Evolutionary conservation across 30 jellyfish, hydroid and myxozoan species (phyloP).

Genomic region (Aurelia coerulea): DNA sequence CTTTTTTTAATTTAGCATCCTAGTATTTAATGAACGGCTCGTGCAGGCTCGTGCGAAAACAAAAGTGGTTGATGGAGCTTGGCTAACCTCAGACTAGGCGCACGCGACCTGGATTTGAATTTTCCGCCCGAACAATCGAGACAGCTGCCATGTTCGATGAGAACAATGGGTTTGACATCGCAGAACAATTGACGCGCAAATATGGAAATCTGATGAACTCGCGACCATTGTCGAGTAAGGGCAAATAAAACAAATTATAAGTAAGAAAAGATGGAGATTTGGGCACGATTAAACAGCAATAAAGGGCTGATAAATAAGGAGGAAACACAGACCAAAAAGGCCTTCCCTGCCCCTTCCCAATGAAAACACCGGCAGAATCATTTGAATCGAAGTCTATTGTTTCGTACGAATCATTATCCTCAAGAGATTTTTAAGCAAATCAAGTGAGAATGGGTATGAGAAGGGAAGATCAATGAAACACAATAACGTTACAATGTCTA

Average conservation of each 20-base stretch:
- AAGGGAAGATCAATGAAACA: no score
- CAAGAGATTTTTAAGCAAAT: no score
- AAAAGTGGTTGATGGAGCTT: conserved; percentile 17
- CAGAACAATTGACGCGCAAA: conserved; percentile 62
- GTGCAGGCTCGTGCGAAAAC: conserved; percentile 71
- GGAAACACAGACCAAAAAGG: no score
- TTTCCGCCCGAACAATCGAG: conserved; percentile 64
- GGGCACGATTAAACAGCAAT: not conserved
- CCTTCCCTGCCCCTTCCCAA: no score
- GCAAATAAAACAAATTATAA: conserved; percentile 15
- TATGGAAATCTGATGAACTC: conserved; percentile 30
- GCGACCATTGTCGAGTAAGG: conserved; percentile 54
- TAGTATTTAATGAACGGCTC: conserved; percentile 44
- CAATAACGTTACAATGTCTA: no score
- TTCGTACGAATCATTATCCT: no score
- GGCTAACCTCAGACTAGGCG: conserved; percentile 17
- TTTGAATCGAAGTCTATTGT: no score
- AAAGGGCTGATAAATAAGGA: no score
- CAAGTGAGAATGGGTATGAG: no score
- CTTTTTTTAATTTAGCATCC: not conserved
- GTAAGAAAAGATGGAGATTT: not conserved
- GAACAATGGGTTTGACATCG: conserved; percentile 20
- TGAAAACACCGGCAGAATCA: no score
- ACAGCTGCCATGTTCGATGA: conserved; percentile 54
- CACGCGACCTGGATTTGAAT: conserved; percentile 69